Evolutionary conservation across 1,140 invertebrate species (phyloP).

Genomic region (Apis laboriosa): DNA sequence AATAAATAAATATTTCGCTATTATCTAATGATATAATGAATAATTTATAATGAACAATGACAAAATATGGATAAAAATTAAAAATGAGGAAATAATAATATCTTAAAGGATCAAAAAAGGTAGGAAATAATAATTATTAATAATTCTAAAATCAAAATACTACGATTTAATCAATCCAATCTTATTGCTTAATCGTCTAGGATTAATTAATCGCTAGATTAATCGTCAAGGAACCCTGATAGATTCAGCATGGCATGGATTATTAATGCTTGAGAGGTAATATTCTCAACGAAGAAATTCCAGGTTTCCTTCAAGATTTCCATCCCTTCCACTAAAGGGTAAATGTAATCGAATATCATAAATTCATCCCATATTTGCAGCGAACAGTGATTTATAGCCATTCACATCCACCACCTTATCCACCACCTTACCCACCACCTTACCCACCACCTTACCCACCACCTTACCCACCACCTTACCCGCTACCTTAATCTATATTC

Average conservation of each 20-base stretch:
- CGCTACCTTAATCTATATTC: background rate
- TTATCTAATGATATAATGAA: too few species aligned
- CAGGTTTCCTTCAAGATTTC: background rate
- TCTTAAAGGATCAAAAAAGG: too few species aligned
- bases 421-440: background rate
- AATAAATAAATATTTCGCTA: too few species aligned
- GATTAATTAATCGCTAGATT: background rate
- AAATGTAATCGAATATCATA: conserved; percentile 33
- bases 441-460: background rate
- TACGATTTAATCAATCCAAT: background rate
- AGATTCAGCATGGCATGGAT: background rate
- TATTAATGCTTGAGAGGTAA: background rate
- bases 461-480: background rate
- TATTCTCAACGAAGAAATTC: background rate
- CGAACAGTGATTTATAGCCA: conserved; percentile 17
- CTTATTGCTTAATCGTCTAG: background rate
- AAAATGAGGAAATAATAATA: too few species aligned
- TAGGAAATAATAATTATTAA: too few species aligned
- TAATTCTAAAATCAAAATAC: too few species aligned
- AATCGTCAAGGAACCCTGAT: background rate
- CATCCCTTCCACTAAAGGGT: background rate
- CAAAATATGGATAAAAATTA: too few species aligned
- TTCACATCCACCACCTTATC: background rate
- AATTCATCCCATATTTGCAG: conserved; percentile 6
- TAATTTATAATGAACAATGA: too few species aligned